A percentile compares a stretch with the other conserved stretches of the same genome.
These are phyloP conservation scores for Leptopilina syphax DNA, from an alignment of 2,888 invertebrate genomes.

Conservation along the genomic window DNA sequence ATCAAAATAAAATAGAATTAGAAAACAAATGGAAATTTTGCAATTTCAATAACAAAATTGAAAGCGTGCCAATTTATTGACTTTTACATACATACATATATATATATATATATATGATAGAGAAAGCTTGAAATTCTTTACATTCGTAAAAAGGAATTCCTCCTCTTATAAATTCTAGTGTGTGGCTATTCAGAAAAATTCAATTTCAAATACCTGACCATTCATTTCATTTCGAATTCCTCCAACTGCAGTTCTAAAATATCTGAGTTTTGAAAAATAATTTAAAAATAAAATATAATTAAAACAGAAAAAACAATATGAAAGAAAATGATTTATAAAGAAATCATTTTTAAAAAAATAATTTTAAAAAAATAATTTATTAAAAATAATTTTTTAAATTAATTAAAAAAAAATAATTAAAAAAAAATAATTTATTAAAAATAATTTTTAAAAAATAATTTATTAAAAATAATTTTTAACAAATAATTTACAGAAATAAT, in stretches of 20 bases:
- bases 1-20: background rate
- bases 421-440: background rate
- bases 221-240: slow-evolving; percentile 6
- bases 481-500: background rate
- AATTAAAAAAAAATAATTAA: background rate
- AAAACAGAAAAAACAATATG: background rate
- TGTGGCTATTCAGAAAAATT: slow-evolving; percentile 12
- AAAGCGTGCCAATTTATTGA: slow-evolving; percentile 1
- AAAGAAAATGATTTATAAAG: background rate
- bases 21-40: background rate
- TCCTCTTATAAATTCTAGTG: slow-evolving; percentile 1
- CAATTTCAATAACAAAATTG: background rate
- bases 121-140: background rate
- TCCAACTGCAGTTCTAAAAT: background rate
- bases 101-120: background rate
- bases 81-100: background rate
- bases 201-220: slow-evolving; percentile 6
- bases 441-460: background rate
- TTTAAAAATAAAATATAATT: background rate
- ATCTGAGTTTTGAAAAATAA: background rate
- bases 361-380: background rate
- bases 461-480: background rate
- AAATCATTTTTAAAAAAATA: background rate
- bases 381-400: background rate
- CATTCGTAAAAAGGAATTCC: slow-evolving; percentile 20